Evolutionary conservation across 2,113 vertebrate genomes (phyloP).

Genomic region (Amphiprion percula): DNA sequence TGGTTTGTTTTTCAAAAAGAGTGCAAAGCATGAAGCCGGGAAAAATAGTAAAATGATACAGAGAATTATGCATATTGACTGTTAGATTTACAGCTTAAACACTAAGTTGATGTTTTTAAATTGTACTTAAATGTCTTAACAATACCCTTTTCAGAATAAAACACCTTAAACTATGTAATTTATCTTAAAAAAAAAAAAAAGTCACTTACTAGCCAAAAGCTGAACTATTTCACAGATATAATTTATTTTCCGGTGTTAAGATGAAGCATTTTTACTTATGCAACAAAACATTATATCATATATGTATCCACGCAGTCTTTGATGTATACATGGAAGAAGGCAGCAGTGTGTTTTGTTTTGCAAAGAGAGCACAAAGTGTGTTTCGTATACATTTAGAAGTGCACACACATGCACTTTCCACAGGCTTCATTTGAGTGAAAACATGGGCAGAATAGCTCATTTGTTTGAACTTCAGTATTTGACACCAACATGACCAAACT

Average conservation of each 20-base stretch:
- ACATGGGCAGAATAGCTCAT: constrained; percentile 27
- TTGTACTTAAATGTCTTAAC: neutral
- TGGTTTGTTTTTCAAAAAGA: too few relatives aligned
- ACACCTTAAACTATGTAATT: neutral
- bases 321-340: neutral
- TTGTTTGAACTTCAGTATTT: constrained; percentile 20
- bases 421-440: constrained; percentile 28
- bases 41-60: too few relatives aligned
- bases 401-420: constrained; percentile 33
- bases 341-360: constrained; percentile 41
- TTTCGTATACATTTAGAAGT: constrained; percentile 68
- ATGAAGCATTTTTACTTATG: too few relatives aligned
- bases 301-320: neutral
- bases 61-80: neutral
- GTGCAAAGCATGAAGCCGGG: too few relatives aligned
- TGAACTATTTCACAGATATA: neutral
- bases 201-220: too few relatives aligned
- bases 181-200: neutral
- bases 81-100: constrained; percentile 17
- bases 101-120: neutral
- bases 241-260: neutral
- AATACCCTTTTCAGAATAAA: neutral
- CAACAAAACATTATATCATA: too few relatives aligned
- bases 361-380: constrained; percentile 36
- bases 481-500: neutral